These are phyloP conservation scores for Halictus rubicundus DNA, from an alignment of 1,140 invertebrate species.

Conservation along the genomic window DNA sequence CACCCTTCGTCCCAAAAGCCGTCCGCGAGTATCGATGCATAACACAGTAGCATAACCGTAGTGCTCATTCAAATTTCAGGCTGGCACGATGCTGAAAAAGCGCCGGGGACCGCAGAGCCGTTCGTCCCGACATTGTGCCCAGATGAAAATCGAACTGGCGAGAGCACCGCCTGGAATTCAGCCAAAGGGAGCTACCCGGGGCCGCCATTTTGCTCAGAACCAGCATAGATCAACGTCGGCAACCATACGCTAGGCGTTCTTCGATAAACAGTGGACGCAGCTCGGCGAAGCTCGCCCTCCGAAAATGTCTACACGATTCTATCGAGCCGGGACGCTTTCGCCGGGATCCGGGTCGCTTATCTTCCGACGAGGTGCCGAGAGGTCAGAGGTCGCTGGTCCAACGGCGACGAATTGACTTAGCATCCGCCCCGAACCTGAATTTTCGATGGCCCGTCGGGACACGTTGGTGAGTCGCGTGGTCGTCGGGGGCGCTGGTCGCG, in stretches of 20 bases:
- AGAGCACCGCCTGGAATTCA: background rate
- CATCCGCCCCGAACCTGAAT: background rate
- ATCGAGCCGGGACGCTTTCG: background rate
- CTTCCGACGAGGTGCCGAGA: background rate
- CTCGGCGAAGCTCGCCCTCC: background rate
- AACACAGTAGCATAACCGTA: background rate
- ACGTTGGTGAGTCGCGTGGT: background rate
- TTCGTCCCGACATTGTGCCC: background rate
- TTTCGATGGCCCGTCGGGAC: slow-evolving; percentile 16
- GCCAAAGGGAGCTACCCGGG: background rate
- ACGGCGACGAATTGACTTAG: background rate
- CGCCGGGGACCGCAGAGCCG: background rate
- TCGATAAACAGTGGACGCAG: background rate
- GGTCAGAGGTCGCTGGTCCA: too few relatives aligned
- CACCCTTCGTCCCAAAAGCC: too few relatives aligned
- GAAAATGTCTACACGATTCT: background rate
- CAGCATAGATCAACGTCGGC: background rate
- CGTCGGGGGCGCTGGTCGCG: background rate
- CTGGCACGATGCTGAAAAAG: background rate
- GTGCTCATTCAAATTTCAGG: background rate
- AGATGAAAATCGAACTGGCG: background rate
- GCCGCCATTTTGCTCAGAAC: background rate
- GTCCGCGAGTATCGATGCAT: background rate
- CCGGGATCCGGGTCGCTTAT: background rate
- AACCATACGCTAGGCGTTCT: background rate